Evolutionary conservation across 2,888 invertebrate genomes (phyloP).

Genomic region (Globia sparganii): DNA sequence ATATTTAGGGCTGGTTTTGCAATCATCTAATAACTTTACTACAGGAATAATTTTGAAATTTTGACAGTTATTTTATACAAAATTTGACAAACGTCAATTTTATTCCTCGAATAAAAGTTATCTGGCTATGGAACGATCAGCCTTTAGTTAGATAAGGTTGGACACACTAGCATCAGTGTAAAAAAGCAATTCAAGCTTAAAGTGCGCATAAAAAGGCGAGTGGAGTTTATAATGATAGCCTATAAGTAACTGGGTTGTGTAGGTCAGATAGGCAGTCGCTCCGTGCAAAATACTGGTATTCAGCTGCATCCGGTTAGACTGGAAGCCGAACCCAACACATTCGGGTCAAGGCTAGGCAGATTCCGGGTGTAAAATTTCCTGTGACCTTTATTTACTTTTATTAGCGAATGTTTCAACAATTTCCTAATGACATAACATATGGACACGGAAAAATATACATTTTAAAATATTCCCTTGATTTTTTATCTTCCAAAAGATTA

Average conservation of each 20-base stretch:
- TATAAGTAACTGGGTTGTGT: not conserved
- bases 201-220: not conserved
- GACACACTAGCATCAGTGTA: not conserved
- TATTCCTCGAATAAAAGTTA: too few relatives aligned
- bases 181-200: conserved; percentile 6
- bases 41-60: too few relatives aligned
- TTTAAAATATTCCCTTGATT: conserved; percentile 32
- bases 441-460: conserved; percentile 14
- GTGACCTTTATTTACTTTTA: not conserved
- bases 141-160: conserved; percentile 7
- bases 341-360: not conserved
- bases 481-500: conserved; percentile 59
- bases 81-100: too few relatives aligned
- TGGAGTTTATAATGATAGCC: not conserved
- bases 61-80: too few relatives aligned
- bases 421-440: conserved; percentile 6
- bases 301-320: not conserved
- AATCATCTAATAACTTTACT: too few relatives aligned
- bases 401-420: not conserved
- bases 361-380: not conserved
- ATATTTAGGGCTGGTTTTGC: too few relatives aligned
- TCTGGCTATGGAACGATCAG: too few relatives aligned
- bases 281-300: not conserved
- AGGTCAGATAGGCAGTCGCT: not conserved
- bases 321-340: not conserved